Percentiles rank a stretch among this genome's conserved stretches.
Evolutionary conservation across 2,113 vertebrate species (phyloP).

Genomic region (pig (Sus scrofa)): T2T-Sscrofa CM000829.6:49042001-49042500

Average conservation of each 20-base stretch:
- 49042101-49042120: not conserved
- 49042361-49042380: not conserved
- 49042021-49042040: not conserved
- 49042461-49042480: not conserved
- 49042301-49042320: not conserved
- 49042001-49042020: not conserved
- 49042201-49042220: not conserved
- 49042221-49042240: not conserved
- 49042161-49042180: not conserved
- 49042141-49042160: not conserved
- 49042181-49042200: not conserved
- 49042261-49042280: not conserved
- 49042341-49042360: not conserved
- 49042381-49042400: not conserved
- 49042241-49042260: not conserved
- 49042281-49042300: not conserved
- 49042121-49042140: not conserved
- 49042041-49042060: not conserved
- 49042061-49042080: not conserved
- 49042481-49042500: not conserved
- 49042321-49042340: constrained; percentile 40
- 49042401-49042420: not conserved
- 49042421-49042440: constrained; percentile 25
- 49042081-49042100: not conserved
- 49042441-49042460: not conserved